Conservation (phyloP, 2,888 invertebrate genomes). For the Litoditis marina region DNA sequence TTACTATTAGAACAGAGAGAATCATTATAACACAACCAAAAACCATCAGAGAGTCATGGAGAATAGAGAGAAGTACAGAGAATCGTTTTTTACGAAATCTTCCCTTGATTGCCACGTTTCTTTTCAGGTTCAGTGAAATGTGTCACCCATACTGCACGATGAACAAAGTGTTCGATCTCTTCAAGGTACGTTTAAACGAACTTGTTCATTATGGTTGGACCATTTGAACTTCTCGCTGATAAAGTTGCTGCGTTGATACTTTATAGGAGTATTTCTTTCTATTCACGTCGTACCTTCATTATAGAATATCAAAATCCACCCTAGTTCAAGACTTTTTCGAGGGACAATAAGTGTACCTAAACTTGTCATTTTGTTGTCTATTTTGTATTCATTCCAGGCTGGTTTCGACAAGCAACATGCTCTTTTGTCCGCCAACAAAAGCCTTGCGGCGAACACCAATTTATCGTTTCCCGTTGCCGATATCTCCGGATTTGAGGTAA, state of each 20-base stretch:
- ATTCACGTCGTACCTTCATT: too few species aligned
- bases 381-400: conserved; percentile 18
- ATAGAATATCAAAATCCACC: too few species aligned
- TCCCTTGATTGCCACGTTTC: too few species aligned
- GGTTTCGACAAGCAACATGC: conserved; percentile 36
- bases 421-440: conserved; percentile 14
- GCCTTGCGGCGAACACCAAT: conserved; percentile 24
- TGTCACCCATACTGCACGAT: conserved; percentile 58
- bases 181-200: conserved; percentile 34
- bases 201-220: too few species aligned
- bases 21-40: neutral
- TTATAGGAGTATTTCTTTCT: neutral
- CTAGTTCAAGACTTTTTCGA: neutral
- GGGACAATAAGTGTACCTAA: too few species aligned
- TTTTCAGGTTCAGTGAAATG: conserved; percentile 41
- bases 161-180: conserved; percentile 53
- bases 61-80: neutral
- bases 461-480: conserved; percentile 48
- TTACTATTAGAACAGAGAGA: neutral
- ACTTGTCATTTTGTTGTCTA: too few species aligned
- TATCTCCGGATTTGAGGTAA: conserved; percentile 48
- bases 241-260: neutral
- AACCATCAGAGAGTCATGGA: too few species aligned
- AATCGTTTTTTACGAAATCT: neutral
- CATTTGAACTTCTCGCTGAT: neutral